Base-by-base conservation (phyloP, 2,797 vertebrate genomes). In the Propithecus deckenii region DNA sequence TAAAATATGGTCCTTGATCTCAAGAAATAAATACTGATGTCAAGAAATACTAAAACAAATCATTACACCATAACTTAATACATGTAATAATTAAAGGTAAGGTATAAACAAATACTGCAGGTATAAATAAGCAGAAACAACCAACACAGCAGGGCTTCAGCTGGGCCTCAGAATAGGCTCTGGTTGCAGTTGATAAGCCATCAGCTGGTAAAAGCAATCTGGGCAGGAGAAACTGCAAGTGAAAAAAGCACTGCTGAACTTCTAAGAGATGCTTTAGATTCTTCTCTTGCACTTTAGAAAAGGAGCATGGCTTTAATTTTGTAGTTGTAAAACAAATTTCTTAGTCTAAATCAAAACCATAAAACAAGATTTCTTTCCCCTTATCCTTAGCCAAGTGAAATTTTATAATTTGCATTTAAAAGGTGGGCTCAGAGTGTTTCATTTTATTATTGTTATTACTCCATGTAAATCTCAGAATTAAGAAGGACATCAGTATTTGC, bases 301-400 rank as follows among this genome's bases (percentile, higher is more conserved):
- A 86, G 43, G 89, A 90, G 75, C 52, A 63, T 80, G 89, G 78
- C 86, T 95, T 96, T 94, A 93, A 96, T 91, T 95, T 57, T 80
- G 12, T 52, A 46, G 61, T 57, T 96, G 41, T 93, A 83, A 94
- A 94, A 94, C 67, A 94, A 92, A 86, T 69, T 83, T 91, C 88
- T 89, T 89, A 50, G 52, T 93, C 57, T 84, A 96, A 96, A 93
- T 90, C 55, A 61, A 95, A 96, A 91, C 95, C 83, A 72, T 88
- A 92, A 91, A 93, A 90, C 30, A 92, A 50, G n/a, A 84, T 71
- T 94, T 88, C 71, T 93, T 84, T 86, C 80, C 84, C 83, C 74
- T 89, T 67, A 79, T n/a, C 63, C 83, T 83, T 79, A 76, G 59
- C 74, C 69, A 92, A 96, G 85, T 95, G 95, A 94, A 94, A 95